Base-by-base conservation (phyloP, 2,797 vertebrate species). In the Parauchenoglanis punctatus region DNA sequence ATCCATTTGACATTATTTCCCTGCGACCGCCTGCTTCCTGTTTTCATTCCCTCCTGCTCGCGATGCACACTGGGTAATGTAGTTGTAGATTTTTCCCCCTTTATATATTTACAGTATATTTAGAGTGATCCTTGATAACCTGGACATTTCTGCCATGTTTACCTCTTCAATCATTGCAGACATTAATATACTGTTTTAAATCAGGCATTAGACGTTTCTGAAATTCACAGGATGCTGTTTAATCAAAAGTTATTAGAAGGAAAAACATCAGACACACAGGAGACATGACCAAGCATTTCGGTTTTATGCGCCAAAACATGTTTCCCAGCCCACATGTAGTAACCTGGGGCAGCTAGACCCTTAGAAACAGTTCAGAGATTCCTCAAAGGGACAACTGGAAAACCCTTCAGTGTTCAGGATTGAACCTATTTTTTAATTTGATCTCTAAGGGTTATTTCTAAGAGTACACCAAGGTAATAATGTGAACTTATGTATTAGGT, bases 11-110 rank as follows among this genome's bases (percentile, higher is more conserved):
- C 85, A 73, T 80, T 87, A 84, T 83, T 85, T 73, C 85, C 90
- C 70, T 46, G 61, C 58, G 40, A 25, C 44, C 85, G 67, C 89
- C 20, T 46, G 88, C 92, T 95, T 95, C 95, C 95, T 94, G 94
- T 95, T 95, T 85, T 94, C 89, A 89, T 93, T 89, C 92, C 92
- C 92, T 87, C 59, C 0, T 0, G 1, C 1, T 4, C 72, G 88
- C 77, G 13, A 3, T 61, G 93, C 68, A 85, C 0, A 84, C 25
- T 94, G 95, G 95, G 94, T 87, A 84, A 63, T 92, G 94, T 90
- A 91, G 94, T 95, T 91, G 1, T 68, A 35, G 15, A 28, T 12
- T 2, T 15, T 1, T 0, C 78, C n/a, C 8, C 17, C 56, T 58
- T 58, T 58, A 58, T 18, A 58, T 58, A 5, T 58, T 70, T 4